A percentile compares a stretch with the other conserved stretches of the same genome.
These are phyloP conservation scores for Oplegnathus fasciatus DNA, from an alignment of 2,113 vertebrate species.

Conservation along the genomic window DNA sequence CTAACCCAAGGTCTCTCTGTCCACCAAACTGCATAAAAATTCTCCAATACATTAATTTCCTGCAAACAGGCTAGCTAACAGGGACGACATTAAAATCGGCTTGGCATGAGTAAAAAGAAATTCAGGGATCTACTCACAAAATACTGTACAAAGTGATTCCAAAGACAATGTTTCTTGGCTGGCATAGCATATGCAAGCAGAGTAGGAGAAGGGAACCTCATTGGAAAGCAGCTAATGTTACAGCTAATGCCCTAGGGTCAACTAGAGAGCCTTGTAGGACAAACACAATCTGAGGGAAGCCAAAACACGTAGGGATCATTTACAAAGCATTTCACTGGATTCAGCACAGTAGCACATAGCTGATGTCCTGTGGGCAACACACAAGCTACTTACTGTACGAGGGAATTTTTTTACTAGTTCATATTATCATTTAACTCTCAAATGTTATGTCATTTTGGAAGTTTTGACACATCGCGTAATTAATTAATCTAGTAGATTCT, in stretches of 20 bases:
- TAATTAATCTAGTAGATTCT: constrained; percentile 24
- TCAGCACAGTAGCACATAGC: constrained; percentile 51
- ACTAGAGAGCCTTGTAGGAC: constrained; percentile 71
- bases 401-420: constrained; percentile 20
- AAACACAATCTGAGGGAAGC: constrained; percentile 72
- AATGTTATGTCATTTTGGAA: constrained; percentile 28
- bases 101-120: constrained; percentile 20
- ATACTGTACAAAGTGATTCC: constrained; percentile 43
- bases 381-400: constrained; percentile 33
- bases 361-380: constrained; percentile 39
- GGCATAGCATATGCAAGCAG: constrained; percentile 50
- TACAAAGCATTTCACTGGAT: constrained; percentile 64
- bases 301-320: constrained; percentile 78
- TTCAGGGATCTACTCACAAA: constrained; percentile 47
- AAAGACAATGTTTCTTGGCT: constrained; percentile 61
- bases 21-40: constrained; percentile 20
- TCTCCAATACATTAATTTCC: constrained; percentile 33
- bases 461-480: constrained; percentile 16
- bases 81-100: constrained; percentile 2
- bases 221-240: constrained; percentile 74
- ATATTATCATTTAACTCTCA: constrained; percentile 29
- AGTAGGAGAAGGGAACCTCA: constrained; percentile 50
- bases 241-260: constrained; percentile 73
- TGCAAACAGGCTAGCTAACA: constrained; percentile 51
- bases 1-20: constrained; percentile 30